These are phyloP conservation scores for Falco peregrinus DNA, from an alignment of 2,797 vertebrate genomes.

Conservation along the genomic window DNA sequence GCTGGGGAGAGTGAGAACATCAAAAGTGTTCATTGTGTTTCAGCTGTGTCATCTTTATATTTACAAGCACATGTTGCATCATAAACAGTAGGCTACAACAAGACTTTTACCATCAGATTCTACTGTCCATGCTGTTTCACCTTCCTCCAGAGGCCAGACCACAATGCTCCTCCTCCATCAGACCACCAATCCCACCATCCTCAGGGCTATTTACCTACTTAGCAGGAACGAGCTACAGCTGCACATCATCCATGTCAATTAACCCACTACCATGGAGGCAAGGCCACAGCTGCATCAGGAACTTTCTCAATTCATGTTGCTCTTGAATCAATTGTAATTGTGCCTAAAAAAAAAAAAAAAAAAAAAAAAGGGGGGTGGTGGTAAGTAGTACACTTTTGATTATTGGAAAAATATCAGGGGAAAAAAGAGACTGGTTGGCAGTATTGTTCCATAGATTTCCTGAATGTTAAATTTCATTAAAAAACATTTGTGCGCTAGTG, in stretches of 20 bases:
- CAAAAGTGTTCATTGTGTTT: neutral
- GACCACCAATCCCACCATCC: no score
- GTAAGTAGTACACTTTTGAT: neutral
- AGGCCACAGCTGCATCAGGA: neutral
- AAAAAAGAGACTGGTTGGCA: neutral
- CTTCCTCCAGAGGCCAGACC: no score
- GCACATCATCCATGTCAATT: no score
- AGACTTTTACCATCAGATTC: no score
- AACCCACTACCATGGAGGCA: no score
- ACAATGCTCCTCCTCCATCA: no score
- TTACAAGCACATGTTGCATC: neutral
- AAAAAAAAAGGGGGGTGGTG: no score
- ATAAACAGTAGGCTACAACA: no score
- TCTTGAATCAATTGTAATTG: neutral
- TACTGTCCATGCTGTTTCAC: no score
- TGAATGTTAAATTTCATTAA: neutral
- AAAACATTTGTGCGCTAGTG: neutral
- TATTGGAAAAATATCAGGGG: neutral
- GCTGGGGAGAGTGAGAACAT: neutral
- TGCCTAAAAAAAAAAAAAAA: neutral
- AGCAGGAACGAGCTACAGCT: no score
- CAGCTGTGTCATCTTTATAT: neutral
- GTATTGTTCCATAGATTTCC: neutral
- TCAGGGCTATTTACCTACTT: no score
- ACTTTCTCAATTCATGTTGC: neutral